A percentile compares a stretch with the other conserved stretches of the same genome.
phyloP scores from a whole-genome alignment of 1,140 invertebrate species.

The Vanessa atalanta region DNA sequence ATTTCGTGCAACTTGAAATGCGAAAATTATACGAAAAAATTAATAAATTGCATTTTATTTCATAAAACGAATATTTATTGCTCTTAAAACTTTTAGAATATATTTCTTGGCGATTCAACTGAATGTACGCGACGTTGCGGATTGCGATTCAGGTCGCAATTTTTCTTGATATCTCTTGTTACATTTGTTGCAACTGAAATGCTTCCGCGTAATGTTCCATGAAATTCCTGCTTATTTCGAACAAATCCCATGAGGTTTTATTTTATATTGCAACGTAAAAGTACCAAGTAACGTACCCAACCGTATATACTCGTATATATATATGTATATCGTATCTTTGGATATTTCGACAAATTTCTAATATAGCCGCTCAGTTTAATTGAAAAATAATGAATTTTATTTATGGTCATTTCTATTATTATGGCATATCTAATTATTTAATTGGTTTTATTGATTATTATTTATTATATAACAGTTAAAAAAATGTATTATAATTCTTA shows the following conservation, averaged over 20 bases:
- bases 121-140: background rate
- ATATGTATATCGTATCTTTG: background rate
- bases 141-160: background rate
- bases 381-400: no score
- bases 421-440: no score
- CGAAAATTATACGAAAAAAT: no score
- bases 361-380: no score
- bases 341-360: background rate
- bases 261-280: background rate
- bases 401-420: no score
- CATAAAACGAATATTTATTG: background rate
- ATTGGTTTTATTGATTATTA: no score
- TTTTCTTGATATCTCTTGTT: slow-evolving; percentile 3
- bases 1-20: no score
- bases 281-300: background rate
- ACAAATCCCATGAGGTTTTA: background rate
- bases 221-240: background rate
- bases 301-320: no score
- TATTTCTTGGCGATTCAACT: background rate
- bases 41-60: background rate
- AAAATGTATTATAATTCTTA: no score
- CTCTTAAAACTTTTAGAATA: background rate
- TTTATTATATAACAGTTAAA: no score
- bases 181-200: background rate
- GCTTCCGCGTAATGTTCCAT: background rate